Evolutionary conservation across 2,113 vertebrate species (phyloP), one percentile per base, ranked within the genome.

Genomic region (Albula goreensis): DNA sequence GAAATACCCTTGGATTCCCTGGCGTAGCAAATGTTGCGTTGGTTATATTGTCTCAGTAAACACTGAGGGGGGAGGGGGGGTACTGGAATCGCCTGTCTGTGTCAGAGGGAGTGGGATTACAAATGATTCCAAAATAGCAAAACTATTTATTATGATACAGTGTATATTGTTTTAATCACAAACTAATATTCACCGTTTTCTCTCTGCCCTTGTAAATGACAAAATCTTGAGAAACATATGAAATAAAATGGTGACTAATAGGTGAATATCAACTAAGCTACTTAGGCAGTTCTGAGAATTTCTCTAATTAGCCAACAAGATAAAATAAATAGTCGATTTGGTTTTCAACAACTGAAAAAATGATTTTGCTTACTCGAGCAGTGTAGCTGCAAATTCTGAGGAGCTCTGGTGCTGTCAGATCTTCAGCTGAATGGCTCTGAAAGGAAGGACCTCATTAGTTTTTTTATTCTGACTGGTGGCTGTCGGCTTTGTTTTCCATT

Each of bases 1-100:
- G 83, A 88, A 89, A 88, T 90, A 83, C 81, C 79, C 89, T 88
- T 85, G 85, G 86, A 56, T 79, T 81, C 83, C 84, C 78, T 88
- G 80, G 80, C 53, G 78, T 70, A 78, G 81, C 53, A 31, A 84
- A 84, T 82, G 51, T 60, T 82, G 51, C 70, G 79, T 57, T 41
- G 50, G 50, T 77, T 49, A 81, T 79, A 63, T 57, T 57, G 41
- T 77, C 82, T 81, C 57, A 49, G 82, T 15, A 13, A 15, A 10
- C 31, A 79, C 5, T 9, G 6, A 15, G 31, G 5, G 78, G 15
- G 6, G 48, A 25, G 5, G 78, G 15, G 15, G 3, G 9, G 11
- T 31, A 78, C 31, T 78, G 48, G 77, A 8, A 10, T 78, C 13
- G 12, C 2, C 4, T 5, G 25, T 8, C 15, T 79, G 78, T 49